A percentile compares a stretch with the other conserved stretches of the same genome.
phyloP scores from a whole-genome alignment of 2,113 vertebrate species.

The Bucco capensis region DNA sequence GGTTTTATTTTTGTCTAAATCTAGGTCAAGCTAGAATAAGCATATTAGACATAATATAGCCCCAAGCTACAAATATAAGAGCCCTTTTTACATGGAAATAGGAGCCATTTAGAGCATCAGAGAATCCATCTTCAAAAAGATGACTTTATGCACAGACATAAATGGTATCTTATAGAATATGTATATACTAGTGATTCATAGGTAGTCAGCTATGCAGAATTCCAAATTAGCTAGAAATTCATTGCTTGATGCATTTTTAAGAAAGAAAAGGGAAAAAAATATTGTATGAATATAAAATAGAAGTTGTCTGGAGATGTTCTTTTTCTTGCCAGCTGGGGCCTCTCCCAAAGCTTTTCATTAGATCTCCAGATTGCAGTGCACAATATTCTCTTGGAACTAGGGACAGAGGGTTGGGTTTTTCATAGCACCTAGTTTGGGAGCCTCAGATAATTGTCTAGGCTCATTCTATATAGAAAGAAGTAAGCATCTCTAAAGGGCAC shows the following conservation, averaged over 20 bases:
- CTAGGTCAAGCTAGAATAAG: conserved; percentile 37
- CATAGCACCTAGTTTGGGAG: background rate
- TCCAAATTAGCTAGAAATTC: conserved; percentile 16
- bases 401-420: background rate
- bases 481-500: no score
- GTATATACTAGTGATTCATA: conserved; percentile 4
- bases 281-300: background rate
- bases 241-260: background rate
- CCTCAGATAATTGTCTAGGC: no score
- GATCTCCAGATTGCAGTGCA: background rate
- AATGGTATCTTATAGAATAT: conserved; percentile 4
- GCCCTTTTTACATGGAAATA: conserved; percentile 28
- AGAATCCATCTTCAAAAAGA: background rate
- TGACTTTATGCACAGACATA: background rate
- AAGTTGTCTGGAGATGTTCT: background rate
- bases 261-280: background rate
- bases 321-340: background rate
- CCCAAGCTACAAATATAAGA: background rate
- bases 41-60: conserved; percentile 35
- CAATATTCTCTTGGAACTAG: background rate
- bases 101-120: background rate
- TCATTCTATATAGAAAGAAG: no score
- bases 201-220: background rate
- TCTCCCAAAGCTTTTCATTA: background rate
- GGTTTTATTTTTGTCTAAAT: background rate